Conservation (phyloP, 1,140 invertebrate genomes). For the Nebria ingens region DNA sequence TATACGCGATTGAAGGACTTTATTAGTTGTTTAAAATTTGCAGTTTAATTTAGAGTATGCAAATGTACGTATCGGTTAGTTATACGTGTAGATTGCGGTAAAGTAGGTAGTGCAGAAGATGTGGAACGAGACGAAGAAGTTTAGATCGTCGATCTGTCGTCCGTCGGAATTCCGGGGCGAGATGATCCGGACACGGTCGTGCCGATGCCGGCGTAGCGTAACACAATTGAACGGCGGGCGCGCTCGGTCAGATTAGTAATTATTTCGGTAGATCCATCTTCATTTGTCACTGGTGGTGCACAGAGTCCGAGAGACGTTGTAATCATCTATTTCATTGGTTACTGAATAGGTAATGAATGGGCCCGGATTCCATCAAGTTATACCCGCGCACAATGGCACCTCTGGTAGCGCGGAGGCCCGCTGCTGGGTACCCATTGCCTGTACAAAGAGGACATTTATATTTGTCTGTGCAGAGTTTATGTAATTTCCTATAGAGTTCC, state of each 20-base stretch:
- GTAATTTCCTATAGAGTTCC: constrained; percentile 38
- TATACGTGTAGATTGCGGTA: too few species aligned
- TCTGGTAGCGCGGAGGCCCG: constrained; percentile 19
- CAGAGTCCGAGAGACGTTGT: constrained; percentile 25
- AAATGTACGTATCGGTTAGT: too few species aligned
- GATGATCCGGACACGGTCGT: neutral
- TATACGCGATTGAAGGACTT: too few species aligned
- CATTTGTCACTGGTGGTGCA: constrained; percentile 30
- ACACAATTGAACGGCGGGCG: constrained; percentile 1
- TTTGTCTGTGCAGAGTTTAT: constrained; percentile 38
- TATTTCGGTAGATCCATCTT: constrained; percentile 33
- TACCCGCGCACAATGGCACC: constrained; percentile 26
- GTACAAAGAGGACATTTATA: constrained; percentile 38
- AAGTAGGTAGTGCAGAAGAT: neutral
- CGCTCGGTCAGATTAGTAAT: constrained; percentile 35
- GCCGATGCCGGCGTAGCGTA: neutral
- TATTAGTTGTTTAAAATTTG: too few species aligned
- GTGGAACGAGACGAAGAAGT: neutral
- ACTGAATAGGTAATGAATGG: constrained; percentile 35
- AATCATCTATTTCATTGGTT: constrained; percentile 38
- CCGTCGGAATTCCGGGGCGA: neutral
- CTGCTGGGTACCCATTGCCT: constrained; percentile 31
- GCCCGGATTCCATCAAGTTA: constrained; percentile 29
- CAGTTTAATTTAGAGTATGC: too few species aligned
- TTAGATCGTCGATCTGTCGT: neutral